Evolutionary conservation across 92 coral and sea anemone species (phyloP).

Genomic region (Meandrina meandrites): DNA sequence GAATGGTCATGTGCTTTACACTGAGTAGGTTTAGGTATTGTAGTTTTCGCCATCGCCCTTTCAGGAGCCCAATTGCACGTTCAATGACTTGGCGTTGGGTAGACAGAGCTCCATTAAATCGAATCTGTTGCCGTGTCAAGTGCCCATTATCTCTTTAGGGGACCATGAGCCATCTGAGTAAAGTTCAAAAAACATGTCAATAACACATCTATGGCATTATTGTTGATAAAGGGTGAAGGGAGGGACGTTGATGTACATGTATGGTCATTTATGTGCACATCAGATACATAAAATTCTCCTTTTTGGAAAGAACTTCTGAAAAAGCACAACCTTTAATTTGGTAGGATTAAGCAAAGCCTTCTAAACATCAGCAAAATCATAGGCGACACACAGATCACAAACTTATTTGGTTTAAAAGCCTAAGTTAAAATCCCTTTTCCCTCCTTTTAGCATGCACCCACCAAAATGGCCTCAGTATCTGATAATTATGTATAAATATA

Average conservation of each 20-base stretch:
- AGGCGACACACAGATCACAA: too few species aligned
- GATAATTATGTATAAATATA: too few species aligned
- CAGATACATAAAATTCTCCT: too few species aligned
- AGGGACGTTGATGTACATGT: slow-evolving; percentile 1
- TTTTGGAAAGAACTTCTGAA: too few species aligned
- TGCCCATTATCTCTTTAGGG: slow-evolving; percentile 41
- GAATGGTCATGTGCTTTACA: slow-evolving; percentile 24
- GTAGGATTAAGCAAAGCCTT: too few species aligned
- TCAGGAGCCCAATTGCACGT: slow-evolving; percentile 50
- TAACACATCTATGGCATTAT: slow-evolving; percentile 16
- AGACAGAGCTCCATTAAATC: slow-evolving; percentile 38
- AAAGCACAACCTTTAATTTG: too few species aligned
- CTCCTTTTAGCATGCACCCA: too few species aligned
- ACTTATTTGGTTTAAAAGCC: too few species aligned
- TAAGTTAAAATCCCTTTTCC: too few species aligned
- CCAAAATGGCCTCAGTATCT: too few species aligned
- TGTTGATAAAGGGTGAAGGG: slow-evolving; percentile 7
- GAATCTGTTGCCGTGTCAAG: slow-evolving; percentile 29
- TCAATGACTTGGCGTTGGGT: slow-evolving; percentile 41
- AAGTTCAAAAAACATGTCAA: slow-evolving; percentile 5
- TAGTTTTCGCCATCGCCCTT: slow-evolving; percentile 60
- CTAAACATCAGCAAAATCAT: too few species aligned
- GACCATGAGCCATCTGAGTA: slow-evolving; percentile 44
- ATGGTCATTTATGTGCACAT: too few species aligned
- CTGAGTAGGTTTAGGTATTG: slow-evolving; percentile 39